phyloP scores from a whole-genome alignment of 2,113 vertebrate genomes.

The Rhea pennata region DNA sequence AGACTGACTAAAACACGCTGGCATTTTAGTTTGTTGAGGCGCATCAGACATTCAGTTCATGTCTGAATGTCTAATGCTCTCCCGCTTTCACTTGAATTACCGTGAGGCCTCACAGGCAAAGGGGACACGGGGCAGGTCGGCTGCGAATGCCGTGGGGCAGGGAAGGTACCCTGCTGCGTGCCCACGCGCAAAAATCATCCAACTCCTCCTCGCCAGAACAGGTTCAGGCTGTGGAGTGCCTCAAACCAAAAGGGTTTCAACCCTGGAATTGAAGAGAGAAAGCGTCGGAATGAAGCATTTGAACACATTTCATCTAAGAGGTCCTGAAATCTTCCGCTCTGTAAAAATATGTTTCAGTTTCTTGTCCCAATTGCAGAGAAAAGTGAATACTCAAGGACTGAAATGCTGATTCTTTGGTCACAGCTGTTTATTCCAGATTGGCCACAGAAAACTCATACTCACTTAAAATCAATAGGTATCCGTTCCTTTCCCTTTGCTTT shows the following conservation, averaged over 20 bases:
- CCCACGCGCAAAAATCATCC: rapidly evolving
- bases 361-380: background rate
- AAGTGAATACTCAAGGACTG: background rate
- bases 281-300: background rate
- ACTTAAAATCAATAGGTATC: background rate
- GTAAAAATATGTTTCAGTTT: background rate
- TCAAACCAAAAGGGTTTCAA: rapidly evolving
- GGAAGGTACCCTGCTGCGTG: rapidly evolving
- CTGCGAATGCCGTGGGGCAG: rapidly evolving
- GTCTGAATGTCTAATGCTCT: too few relatives aligned
- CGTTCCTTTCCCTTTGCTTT: background rate
- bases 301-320: background rate
- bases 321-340: background rate
- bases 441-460: background rate
- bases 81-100: background rate
- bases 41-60: background rate
- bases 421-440: background rate
- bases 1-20: background rate
- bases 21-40: background rate
- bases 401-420: rapidly evolving
- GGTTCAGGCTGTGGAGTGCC: background rate
- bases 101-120: background rate
- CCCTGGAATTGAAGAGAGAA: background rate
- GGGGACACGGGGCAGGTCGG: background rate
- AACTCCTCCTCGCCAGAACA: background rate